Evolutionary conservation across 2,113 vertebrate species (phyloP).

Genomic region (Antechinus stuartii): DNA sequence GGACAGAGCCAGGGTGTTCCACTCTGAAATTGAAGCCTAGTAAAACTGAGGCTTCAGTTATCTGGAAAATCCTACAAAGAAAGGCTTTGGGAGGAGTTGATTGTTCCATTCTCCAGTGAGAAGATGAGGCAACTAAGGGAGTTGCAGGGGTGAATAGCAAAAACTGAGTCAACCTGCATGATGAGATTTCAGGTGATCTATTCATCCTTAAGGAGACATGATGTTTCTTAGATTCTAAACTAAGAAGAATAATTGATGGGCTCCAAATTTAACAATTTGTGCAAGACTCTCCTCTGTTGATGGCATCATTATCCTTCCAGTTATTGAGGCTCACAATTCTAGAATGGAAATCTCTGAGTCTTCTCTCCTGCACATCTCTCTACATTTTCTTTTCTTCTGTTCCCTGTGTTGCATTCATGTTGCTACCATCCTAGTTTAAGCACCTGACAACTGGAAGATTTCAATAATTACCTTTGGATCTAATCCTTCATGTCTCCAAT

Average conservation of each 20-base stretch:
- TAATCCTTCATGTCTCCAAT: background rate
- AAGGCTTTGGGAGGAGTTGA: background rate
- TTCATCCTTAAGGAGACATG: background rate
- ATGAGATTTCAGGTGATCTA: background rate
- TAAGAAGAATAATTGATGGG: background rate
- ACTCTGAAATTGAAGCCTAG: background rate
- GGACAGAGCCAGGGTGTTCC: background rate
- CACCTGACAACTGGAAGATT: background rate
- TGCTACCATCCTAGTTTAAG: background rate
- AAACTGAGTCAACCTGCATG: background rate
- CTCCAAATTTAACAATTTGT: background rate
- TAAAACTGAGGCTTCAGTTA: background rate
- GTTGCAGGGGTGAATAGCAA: too few species aligned
- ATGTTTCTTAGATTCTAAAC: background rate
- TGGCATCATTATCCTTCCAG: background rate
- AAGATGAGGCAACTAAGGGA: too few species aligned
- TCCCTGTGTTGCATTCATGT: background rate
- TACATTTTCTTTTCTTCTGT: background rate
- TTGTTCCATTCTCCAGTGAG: background rate
- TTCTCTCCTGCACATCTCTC: background rate
- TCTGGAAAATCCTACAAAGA: background rate
- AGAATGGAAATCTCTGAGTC: background rate
- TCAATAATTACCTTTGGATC: background rate
- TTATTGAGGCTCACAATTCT: background rate
- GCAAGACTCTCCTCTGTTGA: background rate